phyloP scores from a whole-genome alignment of 1,140 invertebrate genomes.

The Dinoponera quadriceps region DNA sequence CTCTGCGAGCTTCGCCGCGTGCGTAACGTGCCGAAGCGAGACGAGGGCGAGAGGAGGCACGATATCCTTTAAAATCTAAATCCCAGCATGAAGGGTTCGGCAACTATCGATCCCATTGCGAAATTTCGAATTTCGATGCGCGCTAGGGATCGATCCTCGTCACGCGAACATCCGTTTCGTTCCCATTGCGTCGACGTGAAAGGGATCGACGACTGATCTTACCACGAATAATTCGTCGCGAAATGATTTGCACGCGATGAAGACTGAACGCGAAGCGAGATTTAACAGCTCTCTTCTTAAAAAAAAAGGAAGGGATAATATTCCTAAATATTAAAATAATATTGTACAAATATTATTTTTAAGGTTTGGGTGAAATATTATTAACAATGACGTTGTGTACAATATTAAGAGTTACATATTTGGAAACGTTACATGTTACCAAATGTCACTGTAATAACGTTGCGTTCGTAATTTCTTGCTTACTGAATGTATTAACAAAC shows the following conservation, averaged over 20 bases:
- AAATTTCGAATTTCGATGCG: slow-evolving; percentile 52
- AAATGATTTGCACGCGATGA: background rate
- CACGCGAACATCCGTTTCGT: background rate
- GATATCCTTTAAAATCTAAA: slow-evolving; percentile 69
- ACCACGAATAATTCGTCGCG: background rate
- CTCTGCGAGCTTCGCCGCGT: slow-evolving; percentile 44
- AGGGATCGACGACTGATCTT: slow-evolving; percentile 2
- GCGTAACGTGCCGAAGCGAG: slow-evolving; percentile 40
- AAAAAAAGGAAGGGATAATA: too few relatives aligned
- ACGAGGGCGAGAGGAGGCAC: slow-evolving; percentile 2
- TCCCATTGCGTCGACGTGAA: background rate
- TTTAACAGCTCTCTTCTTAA: too few relatives aligned
- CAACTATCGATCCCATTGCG: slow-evolving; percentile 45
- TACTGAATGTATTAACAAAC: too few relatives aligned
- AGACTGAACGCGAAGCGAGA: too few relatives aligned
- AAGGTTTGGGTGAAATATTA: too few relatives aligned
- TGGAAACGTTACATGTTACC: too few relatives aligned
- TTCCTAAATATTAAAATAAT: too few relatives aligned
- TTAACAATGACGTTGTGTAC: too few relatives aligned
- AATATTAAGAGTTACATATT: too few relatives aligned
- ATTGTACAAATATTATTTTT: too few relatives aligned
- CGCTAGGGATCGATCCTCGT: slow-evolving; percentile 10
- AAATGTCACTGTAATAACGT: too few relatives aligned
- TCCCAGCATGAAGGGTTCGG: slow-evolving; percentile 36
- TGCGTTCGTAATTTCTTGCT: too few relatives aligned